These are phyloP conservation scores for Ctenicera cuprea DNA, from an alignment of 2,888 invertebrate genomes.

Conservation along the genomic window DNA sequence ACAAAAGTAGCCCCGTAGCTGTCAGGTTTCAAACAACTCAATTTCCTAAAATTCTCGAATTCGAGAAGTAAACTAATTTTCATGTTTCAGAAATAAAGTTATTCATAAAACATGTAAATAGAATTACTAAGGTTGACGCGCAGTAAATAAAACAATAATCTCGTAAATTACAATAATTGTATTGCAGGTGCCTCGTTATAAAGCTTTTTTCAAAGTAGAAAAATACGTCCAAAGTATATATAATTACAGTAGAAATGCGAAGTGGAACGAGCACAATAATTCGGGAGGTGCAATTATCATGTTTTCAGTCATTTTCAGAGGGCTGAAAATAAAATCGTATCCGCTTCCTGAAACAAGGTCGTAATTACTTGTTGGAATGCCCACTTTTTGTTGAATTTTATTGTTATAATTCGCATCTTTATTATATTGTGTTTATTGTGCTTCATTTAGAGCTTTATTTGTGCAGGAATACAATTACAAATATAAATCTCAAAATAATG, in stretches of 20 bases:
- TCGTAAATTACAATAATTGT: not conserved
- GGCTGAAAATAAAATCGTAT: not conserved
- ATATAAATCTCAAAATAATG: too few relatives aligned
- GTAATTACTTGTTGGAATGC: not conserved
- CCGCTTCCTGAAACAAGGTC: not conserved
- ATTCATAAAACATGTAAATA: not conserved
- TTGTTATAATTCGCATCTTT: too few relatives aligned
- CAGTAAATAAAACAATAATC: not conserved
- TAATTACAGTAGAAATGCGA: not conserved
- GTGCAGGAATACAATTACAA: too few relatives aligned
- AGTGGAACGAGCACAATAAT: not conserved
- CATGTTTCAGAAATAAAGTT: not conserved
- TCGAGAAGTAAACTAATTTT: not conserved
- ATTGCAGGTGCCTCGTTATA: not conserved
- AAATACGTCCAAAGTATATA: not conserved
- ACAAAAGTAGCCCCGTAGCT: slow-evolving; percentile 5
- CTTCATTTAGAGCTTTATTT: too few relatives aligned
- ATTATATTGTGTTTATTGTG: too few relatives aligned
- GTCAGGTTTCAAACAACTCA: not conserved
- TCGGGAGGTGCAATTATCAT: not conserved
- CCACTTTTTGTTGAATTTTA: too few relatives aligned
- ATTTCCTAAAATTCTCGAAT: not conserved
- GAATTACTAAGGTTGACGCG: not conserved
- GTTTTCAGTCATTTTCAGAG: not conserved
- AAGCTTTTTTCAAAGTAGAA: not conserved